phyloP scores from a whole-genome alignment of 1,140 invertebrate species.

The Drosophila quadrilineata region DNA sequence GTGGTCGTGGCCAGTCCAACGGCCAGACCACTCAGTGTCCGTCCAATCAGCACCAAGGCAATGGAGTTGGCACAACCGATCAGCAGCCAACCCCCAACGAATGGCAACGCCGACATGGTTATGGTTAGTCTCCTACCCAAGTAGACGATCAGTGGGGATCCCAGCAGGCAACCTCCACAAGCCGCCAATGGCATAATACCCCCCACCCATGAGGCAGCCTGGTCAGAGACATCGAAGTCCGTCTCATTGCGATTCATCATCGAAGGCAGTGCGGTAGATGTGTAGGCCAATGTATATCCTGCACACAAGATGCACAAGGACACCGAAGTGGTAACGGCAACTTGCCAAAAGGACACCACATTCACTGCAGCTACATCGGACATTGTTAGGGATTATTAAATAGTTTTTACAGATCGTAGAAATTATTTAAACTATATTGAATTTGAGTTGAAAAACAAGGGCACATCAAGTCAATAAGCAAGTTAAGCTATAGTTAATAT shows the following conservation, averaged over 20 bases:
- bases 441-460: too few relatives aligned
- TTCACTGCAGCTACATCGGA: too few relatives aligned
- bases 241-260: background rate
- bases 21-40: background rate
- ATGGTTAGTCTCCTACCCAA: background rate
- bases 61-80: background rate
- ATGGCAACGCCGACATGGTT: background rate
- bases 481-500: too few relatives aligned
- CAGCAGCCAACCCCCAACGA: background rate
- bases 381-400: too few relatives aligned
- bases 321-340: too few relatives aligned
- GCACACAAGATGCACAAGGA: background rate
- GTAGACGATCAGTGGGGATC: background rate
- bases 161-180: background rate
- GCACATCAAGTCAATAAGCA: too few relatives aligned
- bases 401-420: too few relatives aligned
- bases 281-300: background rate
- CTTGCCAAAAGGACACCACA: too few relatives aligned
- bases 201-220: slow-evolving; percentile 10
- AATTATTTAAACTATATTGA: too few relatives aligned
- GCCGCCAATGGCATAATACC: slow-evolving; percentile 2
- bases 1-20: background rate
- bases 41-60: background rate
- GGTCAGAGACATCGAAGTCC: background rate
- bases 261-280: background rate